A percentile compares a stretch with the other conserved stretches of the same genome.
phyloP scores from a whole-genome alignment of 2,113 vertebrate species.

The Helogale parvula region DNA sequence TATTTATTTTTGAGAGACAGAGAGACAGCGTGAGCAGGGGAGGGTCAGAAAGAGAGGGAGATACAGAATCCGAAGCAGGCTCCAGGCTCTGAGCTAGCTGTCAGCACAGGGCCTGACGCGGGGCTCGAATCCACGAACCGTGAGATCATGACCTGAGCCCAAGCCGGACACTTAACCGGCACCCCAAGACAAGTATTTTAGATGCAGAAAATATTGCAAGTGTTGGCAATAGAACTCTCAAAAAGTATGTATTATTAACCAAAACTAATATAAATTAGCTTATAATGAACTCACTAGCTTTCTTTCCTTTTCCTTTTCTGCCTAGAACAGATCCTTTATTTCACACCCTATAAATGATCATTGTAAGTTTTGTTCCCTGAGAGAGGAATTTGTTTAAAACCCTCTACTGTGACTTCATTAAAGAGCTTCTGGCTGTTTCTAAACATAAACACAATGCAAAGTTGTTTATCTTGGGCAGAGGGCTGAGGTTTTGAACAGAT shows the following conservation, averaged over 20 bases:
- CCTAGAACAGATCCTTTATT: not conserved
- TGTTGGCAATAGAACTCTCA: not conserved
- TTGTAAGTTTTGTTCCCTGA: not conserved
- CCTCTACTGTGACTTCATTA: not conserved
- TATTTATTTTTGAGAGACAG: no score
- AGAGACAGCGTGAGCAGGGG: no score
- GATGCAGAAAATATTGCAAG: not conserved
- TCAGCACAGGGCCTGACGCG: no score
- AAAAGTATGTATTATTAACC: not conserved
- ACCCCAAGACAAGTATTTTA: not conserved
- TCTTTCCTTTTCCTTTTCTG: not conserved
- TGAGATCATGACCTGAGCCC: no score
- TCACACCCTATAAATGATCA: not conserved
- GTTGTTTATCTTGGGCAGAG: not conserved
- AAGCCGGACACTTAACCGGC: no score
- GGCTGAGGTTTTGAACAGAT: not conserved
- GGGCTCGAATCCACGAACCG: no score
- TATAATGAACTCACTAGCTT: not conserved
- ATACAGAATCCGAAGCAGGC: no score
- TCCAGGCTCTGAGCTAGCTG: no score
- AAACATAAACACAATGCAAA: not conserved
- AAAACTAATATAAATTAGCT: constrained; percentile 6
- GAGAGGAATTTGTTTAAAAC: not conserved
- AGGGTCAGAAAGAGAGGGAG: no score
- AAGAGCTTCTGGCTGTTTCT: not conserved